phyloP scores from a whole-genome alignment of 2,888 invertebrate genomes.

The Lasius fuliginosus region DNA sequence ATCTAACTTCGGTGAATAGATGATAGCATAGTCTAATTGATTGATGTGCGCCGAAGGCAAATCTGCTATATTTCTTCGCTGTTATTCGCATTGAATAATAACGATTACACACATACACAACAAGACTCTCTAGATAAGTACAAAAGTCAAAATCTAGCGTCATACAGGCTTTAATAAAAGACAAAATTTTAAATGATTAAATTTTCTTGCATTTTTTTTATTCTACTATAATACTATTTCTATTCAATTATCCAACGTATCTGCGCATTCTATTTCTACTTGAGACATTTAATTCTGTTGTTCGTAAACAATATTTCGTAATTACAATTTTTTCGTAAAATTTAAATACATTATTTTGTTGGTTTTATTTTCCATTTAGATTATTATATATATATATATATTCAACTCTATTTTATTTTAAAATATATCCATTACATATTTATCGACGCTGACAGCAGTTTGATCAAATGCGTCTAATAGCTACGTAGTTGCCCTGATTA shows the following conservation, averaged over 20 bases:
- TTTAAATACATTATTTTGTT: not conserved
- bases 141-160: not conserved
- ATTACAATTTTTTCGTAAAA: not conserved
- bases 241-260: not conserved
- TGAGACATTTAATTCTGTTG: not conserved
- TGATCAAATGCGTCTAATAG: conserved; percentile 30
- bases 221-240: not conserved
- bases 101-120: not conserved
- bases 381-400: too few species aligned
- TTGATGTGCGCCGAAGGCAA: conserved; percentile 72
- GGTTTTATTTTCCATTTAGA: not conserved
- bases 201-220: not conserved
- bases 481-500: conserved; percentile 24
- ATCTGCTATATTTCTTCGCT: conserved; percentile 71
- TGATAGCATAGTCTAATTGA: conserved; percentile 72
- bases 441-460: not conserved
- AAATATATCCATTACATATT: not conserved
- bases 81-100: conserved; percentile 65
- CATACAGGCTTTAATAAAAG: not conserved
- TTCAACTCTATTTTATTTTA: not conserved
- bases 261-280: not conserved
- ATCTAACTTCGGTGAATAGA: conserved; percentile 72
- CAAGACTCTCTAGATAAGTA: not conserved
- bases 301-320: not conserved
- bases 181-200: not conserved